Evolutionary conservation across 1,140 invertebrate genomes (phyloP).

Genomic region (Zelostemma sp.): DNA sequence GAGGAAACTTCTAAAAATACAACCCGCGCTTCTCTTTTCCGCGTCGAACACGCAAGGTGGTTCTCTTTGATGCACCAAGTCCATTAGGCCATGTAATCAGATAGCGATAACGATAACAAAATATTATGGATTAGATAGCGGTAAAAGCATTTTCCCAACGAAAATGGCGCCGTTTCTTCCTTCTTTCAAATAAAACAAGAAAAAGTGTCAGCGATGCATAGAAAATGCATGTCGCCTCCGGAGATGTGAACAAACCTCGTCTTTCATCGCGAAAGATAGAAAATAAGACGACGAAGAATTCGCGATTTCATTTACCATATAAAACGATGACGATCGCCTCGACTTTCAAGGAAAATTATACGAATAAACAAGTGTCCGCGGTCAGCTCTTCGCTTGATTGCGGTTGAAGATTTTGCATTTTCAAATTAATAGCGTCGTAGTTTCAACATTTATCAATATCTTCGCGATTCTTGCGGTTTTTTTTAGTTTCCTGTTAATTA

Average conservation of each 20-base stretch:
- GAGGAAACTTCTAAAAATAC: constrained; percentile 49
- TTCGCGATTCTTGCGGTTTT: too few species aligned
- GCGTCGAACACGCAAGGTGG: constrained; percentile 11
- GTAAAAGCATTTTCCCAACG: neutral
- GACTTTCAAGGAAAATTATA: neutral
- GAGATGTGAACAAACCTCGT: neutral
- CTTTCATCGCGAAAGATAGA: neutral
- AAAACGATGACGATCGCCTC: neutral
- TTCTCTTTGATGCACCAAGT: constrained; percentile 25
- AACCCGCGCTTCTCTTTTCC: constrained; percentile 30
- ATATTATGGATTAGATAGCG: neutral
- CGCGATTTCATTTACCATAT: neutral
- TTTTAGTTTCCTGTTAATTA: too few species aligned
- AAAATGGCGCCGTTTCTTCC: neutral
- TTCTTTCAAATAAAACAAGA: neutral
- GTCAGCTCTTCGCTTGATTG: too few species aligned
- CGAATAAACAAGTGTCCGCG: neutral
- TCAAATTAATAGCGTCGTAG: too few species aligned
- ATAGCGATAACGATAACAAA: neutral
- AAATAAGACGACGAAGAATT: constrained; percentile 2
- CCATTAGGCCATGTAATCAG: constrained; percentile 19
- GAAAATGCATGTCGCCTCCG: too few species aligned
- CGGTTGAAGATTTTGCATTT: too few species aligned
- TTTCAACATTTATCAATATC: too few species aligned
- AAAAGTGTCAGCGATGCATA: neutral